Evolutionary conservation across 2,888 invertebrate species (phyloP).

Genomic region (Protophormia terraenovae): DNA sequence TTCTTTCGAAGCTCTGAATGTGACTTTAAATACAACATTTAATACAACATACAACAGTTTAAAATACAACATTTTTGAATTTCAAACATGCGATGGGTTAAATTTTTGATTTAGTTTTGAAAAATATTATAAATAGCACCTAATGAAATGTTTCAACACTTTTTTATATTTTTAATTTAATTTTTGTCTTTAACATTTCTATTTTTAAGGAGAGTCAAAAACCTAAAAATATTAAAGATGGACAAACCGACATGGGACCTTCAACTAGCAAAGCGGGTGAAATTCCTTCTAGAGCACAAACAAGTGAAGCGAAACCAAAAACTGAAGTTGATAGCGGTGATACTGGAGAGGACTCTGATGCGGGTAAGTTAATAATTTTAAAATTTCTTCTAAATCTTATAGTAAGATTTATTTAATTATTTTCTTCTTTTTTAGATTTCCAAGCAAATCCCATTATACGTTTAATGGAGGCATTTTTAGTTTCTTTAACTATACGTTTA

Average conservation of each 20-base stretch:
- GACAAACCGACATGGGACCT: conserved; percentile 61
- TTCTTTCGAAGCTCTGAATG: too few species aligned
- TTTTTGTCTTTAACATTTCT: conserved; percentile 34
- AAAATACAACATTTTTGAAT: not conserved
- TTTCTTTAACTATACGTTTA: conserved; percentile 90
- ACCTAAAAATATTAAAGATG: conserved; percentile 53
- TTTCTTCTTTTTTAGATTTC: conserved; percentile 69
- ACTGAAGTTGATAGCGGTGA: conserved; percentile 76
- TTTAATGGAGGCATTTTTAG: conserved; percentile 82
- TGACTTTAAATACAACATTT: too few species aligned
- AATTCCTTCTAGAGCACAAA: conserved; percentile 69
- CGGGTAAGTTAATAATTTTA: conserved; percentile 58
- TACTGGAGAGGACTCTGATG: conserved; percentile 76
- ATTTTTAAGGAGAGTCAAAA: conserved; percentile 59
- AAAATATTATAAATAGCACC: conserved; percentile 16
- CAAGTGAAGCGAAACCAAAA: conserved; percentile 74
- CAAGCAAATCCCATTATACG: conserved; percentile 77
- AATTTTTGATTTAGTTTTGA: not conserved
- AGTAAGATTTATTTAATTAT: not conserved
- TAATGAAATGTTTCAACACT: not conserved
- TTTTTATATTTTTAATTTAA: not conserved
- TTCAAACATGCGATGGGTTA: not conserved
- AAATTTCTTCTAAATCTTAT: not conserved
- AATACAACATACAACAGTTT: too few species aligned
- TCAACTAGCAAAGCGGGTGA: conserved; percentile 71